Percentiles rank a stretch among this genome's conserved stretches.
Evolutionary conservation across 1,140 invertebrate species (phyloP).

Genomic region (Paraescarpia echinospica): DNA sequence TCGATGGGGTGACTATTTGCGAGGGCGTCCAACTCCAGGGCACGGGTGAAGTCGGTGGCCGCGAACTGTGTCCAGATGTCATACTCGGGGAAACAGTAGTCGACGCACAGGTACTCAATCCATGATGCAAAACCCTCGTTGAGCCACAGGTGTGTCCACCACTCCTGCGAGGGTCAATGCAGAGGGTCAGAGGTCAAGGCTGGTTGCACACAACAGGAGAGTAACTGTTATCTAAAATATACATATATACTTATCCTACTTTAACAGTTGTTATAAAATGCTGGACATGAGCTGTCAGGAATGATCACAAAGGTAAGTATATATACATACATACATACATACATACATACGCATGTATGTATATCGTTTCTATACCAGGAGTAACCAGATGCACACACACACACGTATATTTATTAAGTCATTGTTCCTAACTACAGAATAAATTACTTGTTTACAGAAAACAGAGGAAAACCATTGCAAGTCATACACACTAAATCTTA

Average conservation of each 20-base stretch:
- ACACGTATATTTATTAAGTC: too few species aligned
- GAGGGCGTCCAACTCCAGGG: slow-evolving; percentile 57
- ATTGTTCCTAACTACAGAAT: too few species aligned
- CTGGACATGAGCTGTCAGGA: background rate
- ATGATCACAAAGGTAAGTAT: background rate
- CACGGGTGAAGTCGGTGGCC: slow-evolving; percentile 49
- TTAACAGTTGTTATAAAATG: background rate
- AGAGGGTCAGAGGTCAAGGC: background rate
- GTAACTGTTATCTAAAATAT: too few species aligned
- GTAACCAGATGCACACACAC: too few species aligned
- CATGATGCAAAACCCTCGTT: slow-evolving; percentile 60
- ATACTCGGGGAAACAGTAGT: slow-evolving; percentile 61
- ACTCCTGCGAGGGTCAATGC: slow-evolving; percentile 46
- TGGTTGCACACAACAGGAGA: background rate
- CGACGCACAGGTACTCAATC: slow-evolving; percentile 61
- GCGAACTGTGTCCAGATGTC: slow-evolving; percentile 62
- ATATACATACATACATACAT: too few species aligned
- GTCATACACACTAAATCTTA: too few species aligned
- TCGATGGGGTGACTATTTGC: slow-evolving; percentile 60
- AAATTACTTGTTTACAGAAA: too few species aligned
- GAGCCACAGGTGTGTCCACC: slow-evolving; percentile 60
- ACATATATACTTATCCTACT: background rate
- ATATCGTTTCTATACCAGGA: too few species aligned
- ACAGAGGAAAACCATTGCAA: too few species aligned
- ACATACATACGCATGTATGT: too few species aligned